Evolutionary conservation across 2,113 vertebrate species (phyloP).

Genomic region (Promerops cafer): DNA sequence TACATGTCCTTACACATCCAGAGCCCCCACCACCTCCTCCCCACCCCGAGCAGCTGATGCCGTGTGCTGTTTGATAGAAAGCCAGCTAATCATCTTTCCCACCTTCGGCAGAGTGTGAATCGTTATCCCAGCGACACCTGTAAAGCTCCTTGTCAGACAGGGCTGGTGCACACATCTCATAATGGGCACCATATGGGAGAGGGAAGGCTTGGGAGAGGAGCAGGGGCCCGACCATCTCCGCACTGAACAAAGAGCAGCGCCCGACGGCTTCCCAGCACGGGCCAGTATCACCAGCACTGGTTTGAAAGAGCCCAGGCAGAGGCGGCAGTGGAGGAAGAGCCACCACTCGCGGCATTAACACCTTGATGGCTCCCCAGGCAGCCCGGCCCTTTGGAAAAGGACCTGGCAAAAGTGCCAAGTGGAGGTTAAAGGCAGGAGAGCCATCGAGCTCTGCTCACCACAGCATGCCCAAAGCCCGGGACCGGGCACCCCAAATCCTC

Average conservation of each 20-base stretch:
- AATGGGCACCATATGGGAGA: conserved; percentile 55
- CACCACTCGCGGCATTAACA: fast-evolving
- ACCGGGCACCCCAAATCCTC: fast-evolving
- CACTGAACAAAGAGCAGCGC: neutral
- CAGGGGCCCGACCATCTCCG: neutral
- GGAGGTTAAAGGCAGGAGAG: neutral
- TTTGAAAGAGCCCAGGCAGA: neutral
- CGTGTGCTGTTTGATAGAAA: neutral
- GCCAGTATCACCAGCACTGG: fast-evolving
- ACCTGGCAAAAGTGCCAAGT: neutral
- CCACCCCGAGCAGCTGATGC: conserved; percentile 32
- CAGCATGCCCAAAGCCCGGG: fast-evolving
- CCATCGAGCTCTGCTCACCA: fast-evolving
- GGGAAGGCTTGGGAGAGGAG: neutral
- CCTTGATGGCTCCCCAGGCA: fast-evolving
- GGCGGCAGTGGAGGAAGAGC: fast-evolving
- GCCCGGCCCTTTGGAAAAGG: neutral
- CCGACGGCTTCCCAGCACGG: fast-evolving
- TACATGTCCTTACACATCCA: conserved; percentile 24
- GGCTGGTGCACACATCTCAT: neutral
- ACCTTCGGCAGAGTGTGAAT: conserved; percentile 48
- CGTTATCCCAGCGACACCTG: conserved; percentile 59
- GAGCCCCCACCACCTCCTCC: neutral
- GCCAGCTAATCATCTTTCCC: conserved; percentile 58
- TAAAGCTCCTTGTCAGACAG: conserved; percentile 28